Percentiles rank a stretch among this genome's conserved stretches.
phyloP scores from a whole-genome alignment of 2,888 invertebrate species.

The Embidobia sp. region DNA sequence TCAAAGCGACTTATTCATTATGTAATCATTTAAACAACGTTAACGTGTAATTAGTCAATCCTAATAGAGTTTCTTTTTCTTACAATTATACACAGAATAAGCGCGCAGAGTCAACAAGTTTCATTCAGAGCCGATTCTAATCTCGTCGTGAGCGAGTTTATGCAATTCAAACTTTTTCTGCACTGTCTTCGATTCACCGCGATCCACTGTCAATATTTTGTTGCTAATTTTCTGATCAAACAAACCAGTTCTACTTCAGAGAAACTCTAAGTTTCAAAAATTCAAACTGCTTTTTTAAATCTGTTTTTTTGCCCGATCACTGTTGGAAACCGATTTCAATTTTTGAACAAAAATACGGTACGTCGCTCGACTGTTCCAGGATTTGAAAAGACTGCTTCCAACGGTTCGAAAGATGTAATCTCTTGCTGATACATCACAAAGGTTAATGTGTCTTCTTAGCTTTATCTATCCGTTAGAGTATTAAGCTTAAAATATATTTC shows the following conservation, averaged over 20 bases:
- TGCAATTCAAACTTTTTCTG: too few relatives aligned
- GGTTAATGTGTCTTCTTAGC: background rate
- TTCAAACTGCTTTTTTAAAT: too few relatives aligned
- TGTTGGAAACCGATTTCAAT: too few relatives aligned
- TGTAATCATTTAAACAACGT: slow-evolving; percentile 47
- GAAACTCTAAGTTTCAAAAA: too few relatives aligned
- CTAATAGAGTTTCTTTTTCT: slow-evolving; percentile 21
- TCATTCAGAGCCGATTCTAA: slow-evolving; percentile 20
- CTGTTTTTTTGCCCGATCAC: too few relatives aligned
- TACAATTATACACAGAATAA: slow-evolving; percentile 18
- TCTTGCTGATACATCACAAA: background rate
- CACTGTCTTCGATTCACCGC: too few relatives aligned
- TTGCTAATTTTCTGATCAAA: too few relatives aligned
- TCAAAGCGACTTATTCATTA: slow-evolving; percentile 50
- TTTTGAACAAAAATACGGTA: too few relatives aligned
- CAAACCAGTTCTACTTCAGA: too few relatives aligned
- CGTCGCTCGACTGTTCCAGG: background rate
- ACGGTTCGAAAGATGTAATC: slow-evolving; percentile 1
- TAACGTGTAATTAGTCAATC: slow-evolving; percentile 45
- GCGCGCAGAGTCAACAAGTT: slow-evolving; percentile 20
- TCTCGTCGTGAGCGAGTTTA: slow-evolving; percentile 19
- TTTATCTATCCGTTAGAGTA: slow-evolving; percentile 4
- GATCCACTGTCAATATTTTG: too few relatives aligned
- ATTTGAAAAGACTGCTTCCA: background rate
- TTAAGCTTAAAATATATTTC: background rate